Percentiles rank a stretch among this genome's conserved stretches.
Conservation (phyloP, 35 echinoderm and acorn worm genomes). For the Eucidaris tribuloides region DNA sequence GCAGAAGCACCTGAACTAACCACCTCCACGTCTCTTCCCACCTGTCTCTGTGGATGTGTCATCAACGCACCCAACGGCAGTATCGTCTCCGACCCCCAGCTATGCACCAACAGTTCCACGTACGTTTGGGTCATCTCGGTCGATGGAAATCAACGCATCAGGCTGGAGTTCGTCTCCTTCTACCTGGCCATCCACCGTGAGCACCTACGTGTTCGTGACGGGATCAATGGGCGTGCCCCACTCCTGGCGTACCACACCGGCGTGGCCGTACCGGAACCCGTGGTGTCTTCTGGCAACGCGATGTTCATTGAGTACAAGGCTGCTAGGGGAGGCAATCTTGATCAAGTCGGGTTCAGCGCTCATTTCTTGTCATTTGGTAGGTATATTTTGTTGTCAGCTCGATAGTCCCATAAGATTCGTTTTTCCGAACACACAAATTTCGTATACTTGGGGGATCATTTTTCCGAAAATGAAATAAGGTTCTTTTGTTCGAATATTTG, state of each 20-base stretch:
- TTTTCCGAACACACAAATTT: too few species aligned
- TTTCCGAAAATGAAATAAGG: too few species aligned
- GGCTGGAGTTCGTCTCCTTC: slow-evolving; percentile 65
- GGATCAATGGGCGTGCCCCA: slow-evolving; percentile 30
- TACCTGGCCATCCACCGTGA: slow-evolving; percentile 73
- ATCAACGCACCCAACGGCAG: not conserved
- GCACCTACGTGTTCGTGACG: slow-evolving; percentile 66
- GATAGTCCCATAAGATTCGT: too few species aligned
- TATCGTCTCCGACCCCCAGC: slow-evolving; percentile 9
- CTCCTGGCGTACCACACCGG: slow-evolving; percentile 77
- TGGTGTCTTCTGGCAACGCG: slow-evolving; percentile 58
- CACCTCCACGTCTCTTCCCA: not conserved
- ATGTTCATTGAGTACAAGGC: slow-evolving; percentile 77
- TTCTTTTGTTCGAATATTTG: too few species aligned
- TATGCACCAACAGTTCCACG: not conserved
- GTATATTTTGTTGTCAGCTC: too few species aligned
- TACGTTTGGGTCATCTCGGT: slow-evolving; percentile 49
- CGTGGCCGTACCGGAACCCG: slow-evolving; percentile 38
- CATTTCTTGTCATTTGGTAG: slow-evolving; percentile 24
- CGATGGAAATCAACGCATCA: slow-evolving; percentile 29
- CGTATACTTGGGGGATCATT: too few species aligned
- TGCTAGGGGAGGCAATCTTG: slow-evolving; percentile 25
- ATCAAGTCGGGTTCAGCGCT: slow-evolving; percentile 39
- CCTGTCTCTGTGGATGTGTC: slow-evolving; percentile 6
- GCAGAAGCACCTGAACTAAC: not conserved